Percentiles rank a stretch among this genome's conserved stretches.
phyloP scores from a whole-genome alignment of 2,797 vertebrate genomes.

The Danionella dracula region DNA sequence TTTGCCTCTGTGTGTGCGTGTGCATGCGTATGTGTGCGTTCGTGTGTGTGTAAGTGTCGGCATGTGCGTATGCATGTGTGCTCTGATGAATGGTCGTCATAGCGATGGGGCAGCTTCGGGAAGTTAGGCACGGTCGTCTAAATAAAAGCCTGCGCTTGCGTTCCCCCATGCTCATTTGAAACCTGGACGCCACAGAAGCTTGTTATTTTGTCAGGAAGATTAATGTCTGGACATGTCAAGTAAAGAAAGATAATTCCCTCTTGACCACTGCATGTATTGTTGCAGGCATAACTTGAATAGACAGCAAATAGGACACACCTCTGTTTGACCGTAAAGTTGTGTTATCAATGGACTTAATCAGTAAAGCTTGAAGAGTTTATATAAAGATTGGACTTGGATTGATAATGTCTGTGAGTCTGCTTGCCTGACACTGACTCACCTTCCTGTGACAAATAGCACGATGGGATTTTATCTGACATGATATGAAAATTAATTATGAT shows the following conservation, averaged over 20 bases:
- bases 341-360: slow-evolving; percentile 31
- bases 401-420: not conserved
- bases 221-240: slow-evolving; percentile 67
- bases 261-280: slow-evolving; percentile 69
- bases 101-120: slow-evolving; percentile 65
- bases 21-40: too few relatives aligned
- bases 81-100: slow-evolving; percentile 72
- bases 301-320: slow-evolving; percentile 7
- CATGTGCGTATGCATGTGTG: slow-evolving; percentile 44
- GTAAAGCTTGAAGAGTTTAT: not conserved
- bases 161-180: slow-evolving; percentile 57
- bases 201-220: slow-evolving; percentile 76
- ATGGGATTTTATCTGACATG: slow-evolving; percentile 25
- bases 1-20: too few relatives aligned
- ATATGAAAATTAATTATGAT: slow-evolving; percentile 36
- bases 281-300: slow-evolving; percentile 52
- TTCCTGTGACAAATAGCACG: slow-evolving; percentile 11
- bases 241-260: slow-evolving; percentile 67
- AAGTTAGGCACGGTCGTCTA: slow-evolving; percentile 63
- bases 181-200: slow-evolving; percentile 65
- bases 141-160: slow-evolving; percentile 63
- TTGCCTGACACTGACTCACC: not conserved
- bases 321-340: slow-evolving; percentile 53
- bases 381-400: not conserved
- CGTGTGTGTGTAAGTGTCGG: not conserved